Evolutionary conservation across 2,888 invertebrate species (phyloP).

Genomic region (Balanococcus diminutus): DNA sequence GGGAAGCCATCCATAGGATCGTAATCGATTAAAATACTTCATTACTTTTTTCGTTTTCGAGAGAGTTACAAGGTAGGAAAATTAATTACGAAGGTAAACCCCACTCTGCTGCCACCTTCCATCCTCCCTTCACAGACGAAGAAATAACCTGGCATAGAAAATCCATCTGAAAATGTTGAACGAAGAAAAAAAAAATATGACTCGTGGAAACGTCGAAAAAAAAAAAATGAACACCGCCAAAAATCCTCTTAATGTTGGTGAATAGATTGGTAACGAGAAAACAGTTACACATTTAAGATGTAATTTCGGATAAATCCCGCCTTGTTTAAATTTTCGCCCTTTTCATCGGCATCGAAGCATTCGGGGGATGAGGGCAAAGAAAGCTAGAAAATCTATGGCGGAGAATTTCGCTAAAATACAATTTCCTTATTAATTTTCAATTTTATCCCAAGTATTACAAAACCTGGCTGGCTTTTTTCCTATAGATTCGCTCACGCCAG

Average conservation of each 20-base stretch:
- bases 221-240: slow-evolving; percentile 22
- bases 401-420: slow-evolving; percentile 22
- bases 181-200: background rate
- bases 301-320: slow-evolving; percentile 36
- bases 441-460: slow-evolving; percentile 37
- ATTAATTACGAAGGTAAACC: background rate
- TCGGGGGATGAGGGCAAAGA: background rate
- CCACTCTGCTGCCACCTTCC: no score
- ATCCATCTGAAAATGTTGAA: background rate
- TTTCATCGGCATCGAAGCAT: background rate
- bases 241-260: slow-evolving; percentile 31
- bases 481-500: background rate
- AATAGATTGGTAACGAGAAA: slow-evolving; percentile 43
- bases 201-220: background rate
- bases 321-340: slow-evolving; percentile 37
- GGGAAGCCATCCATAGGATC: background rate
- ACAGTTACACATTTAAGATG: slow-evolving; percentile 35
- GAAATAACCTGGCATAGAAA: background rate
- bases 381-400: background rate
- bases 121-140: background rate
- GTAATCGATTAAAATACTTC: background rate
- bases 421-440: slow-evolving; percentile 42
- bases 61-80: background rate
- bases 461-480: background rate
- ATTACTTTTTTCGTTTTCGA: no score